phyloP scores from a whole-genome alignment of 2,113 vertebrate species.

The Chaetura pelagica region DNA sequence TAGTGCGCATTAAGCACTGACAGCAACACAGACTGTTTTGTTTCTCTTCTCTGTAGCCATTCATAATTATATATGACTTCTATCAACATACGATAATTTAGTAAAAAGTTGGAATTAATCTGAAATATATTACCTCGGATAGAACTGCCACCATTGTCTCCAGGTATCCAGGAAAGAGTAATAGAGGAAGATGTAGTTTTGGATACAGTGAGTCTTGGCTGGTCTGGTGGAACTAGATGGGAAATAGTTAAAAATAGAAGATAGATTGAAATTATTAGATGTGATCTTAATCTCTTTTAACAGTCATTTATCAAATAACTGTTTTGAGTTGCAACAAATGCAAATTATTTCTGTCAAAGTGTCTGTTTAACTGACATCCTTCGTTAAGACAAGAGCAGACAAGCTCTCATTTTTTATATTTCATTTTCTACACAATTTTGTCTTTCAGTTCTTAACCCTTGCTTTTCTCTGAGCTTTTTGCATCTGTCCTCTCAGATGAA shows the following conservation, averaged over 20 bases:
- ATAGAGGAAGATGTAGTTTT: constrained; percentile 98
- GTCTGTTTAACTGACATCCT: constrained; percentile 69
- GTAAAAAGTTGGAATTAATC: neutral
- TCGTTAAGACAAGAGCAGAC: constrained; percentile 42
- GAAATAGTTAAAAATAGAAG: constrained; percentile 68
- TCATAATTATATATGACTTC: neutral
- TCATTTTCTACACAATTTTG: constrained; percentile 34
- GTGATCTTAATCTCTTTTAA: constrained; percentile 20
- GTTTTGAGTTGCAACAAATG: constrained; percentile 64
- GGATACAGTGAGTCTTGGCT: constrained; percentile 96
- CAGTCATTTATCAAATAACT: constrained; percentile 70
- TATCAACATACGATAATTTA: neutral
- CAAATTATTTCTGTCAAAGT: constrained; percentile 74
- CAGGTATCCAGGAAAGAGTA: constrained; percentile 97
- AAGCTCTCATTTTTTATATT: constrained; percentile 36
- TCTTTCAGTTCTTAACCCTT: neutral
- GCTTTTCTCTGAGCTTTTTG: neutral
- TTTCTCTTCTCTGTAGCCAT: neutral
- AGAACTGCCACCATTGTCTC: constrained; percentile 98
- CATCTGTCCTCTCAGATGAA: neutral
- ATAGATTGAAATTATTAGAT: constrained; percentile 52
- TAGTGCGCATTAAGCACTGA: neutral
- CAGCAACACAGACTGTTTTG: neutral
- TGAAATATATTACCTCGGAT: constrained; percentile 87
- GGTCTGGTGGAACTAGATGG: constrained; percentile 92